Evolutionary conservation across 2,888 invertebrate genomes (phyloP), one percentile per base, ranked within the genome.

Genomic region (Achlya flavicornis): DNA sequence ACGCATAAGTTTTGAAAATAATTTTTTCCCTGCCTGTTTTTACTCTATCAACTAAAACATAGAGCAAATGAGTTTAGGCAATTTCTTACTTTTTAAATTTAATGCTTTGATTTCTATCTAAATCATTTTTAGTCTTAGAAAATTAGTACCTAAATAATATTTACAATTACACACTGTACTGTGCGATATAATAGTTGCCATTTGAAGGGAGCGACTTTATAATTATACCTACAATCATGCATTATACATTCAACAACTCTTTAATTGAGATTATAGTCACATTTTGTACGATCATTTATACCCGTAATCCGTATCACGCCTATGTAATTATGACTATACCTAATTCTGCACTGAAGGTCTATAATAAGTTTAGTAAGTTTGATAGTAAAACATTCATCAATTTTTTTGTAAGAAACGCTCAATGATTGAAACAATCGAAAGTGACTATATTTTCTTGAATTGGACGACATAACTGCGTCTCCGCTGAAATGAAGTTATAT

Each of bases 241-340:
- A 81, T 81, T 66, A 46, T 46, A 84, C 83, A 86, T 79, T 85
- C 83, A 83, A 86, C 83, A 83, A 84, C 72, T 83, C 79, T 80
- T 78, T 73, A 76, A 80, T 75, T 78, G 79, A 83, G 79, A 83
- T 89, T 93, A 92, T 92, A 92, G 91, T 92, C 92, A 88, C 85
- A 80, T 85, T 92, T 93, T 92, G 92, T 92, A 93, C 93, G 87
- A 85, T 89, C 80, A 88, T 85, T 90, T 86, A 82, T 77, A 74
- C 78, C 64, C 79, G 74, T 81, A 71, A 66, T 70, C 48, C 58
- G 61, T 63, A 64, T 57, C 63, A 48, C 66, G 57, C 61, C 61
- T 63, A 65, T 43, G 38, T 35, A 63, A 48, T 66, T 61, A 41
- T 32, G 26, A 38, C 58, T 62, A 53, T 26, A 3, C 19, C 32